phyloP scores from a whole-genome alignment of 92 coral and sea anemone genomes.

The Phymanthus crucifer region DNA sequence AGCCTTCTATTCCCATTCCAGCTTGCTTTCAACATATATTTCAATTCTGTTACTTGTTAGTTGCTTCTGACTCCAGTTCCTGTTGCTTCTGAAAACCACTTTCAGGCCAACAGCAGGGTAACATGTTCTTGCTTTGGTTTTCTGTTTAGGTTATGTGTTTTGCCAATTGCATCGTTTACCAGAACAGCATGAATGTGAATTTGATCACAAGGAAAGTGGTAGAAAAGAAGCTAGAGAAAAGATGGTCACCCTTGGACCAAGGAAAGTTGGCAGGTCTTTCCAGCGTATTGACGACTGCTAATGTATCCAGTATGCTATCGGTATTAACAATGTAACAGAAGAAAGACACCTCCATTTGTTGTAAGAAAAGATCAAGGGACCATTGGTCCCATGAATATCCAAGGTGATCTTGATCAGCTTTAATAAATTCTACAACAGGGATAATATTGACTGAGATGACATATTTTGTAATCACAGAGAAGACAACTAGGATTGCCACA shows the following conservation, averaged over 20 bases:
- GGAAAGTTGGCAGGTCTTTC: slow-evolving; percentile 88
- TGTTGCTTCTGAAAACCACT: too few species aligned
- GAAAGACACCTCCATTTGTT: not conserved
- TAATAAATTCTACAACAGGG: not conserved
- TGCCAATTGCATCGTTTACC: slow-evolving; percentile 90
- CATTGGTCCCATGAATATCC: not conserved
- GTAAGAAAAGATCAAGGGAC: not conserved
- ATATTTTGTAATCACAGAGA: too few species aligned
- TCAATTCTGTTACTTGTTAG: too few species aligned
- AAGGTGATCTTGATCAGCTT: not conserved
- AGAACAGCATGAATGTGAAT: slow-evolving; percentile 79
- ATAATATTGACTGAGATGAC: not conserved
- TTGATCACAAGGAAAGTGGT: slow-evolving; percentile 90
- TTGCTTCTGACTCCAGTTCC: too few species aligned
- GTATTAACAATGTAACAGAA: not conserved
- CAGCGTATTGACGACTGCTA: slow-evolving; percentile 82
- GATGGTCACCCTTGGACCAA: slow-evolving; percentile 84
- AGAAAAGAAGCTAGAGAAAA: slow-evolving; percentile 81
- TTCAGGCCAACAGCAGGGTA: too few species aligned
- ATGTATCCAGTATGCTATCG: not conserved
- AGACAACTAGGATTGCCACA: too few species aligned
- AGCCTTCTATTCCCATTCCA: too few species aligned
- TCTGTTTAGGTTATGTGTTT: slow-evolving; percentile 63
- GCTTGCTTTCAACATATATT: too few species aligned
- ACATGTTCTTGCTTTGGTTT: too few species aligned